Evolutionary conservation across 2,888 invertebrate species (phyloP), one percentile per base, ranked within the genome.

Genomic region (Aromia moschata): DNA sequence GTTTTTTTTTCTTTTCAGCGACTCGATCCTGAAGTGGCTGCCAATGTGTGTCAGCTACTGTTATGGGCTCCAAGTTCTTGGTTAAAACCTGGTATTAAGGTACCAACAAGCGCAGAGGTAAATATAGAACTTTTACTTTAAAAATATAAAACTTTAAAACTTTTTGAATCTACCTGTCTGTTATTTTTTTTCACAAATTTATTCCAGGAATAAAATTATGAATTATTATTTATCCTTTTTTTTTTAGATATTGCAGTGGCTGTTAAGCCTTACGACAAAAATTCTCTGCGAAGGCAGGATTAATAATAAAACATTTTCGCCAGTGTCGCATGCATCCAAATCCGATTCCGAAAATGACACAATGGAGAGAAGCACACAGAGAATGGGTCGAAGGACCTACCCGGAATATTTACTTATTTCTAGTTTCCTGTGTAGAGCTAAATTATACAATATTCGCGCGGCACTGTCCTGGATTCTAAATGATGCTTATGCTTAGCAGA

Each of bases 31-130:
- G 89, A 89, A 72, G 82, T 88, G 60, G 91, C 91, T n/a, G 90
- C 91, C 0, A 91, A 90, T 68, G 83, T 92, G 44, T 85, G 89
- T 74, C 90, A 92, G 73, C 76, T 92, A 61, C 86, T 86, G 71
- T 80, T 92, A 30, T 92, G 91, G 91, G 90, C 89, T 2, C 91
- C 91, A 0, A 88, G 86, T 52, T 76, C 83, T 9, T 91, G 91
- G 91, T 74, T 90, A 0, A 83, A 83, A 63, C 72, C 75, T 11
- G 78, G 75, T 9, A 65, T 77, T 5, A 83, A 85, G 70, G 75
- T 85, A 68, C 89, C 89, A 25, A 83, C 85, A 10, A 87, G 86
- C 71, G 83, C 85, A 53, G 89, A 89, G 80, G 89, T 88, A n/a
- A n/a, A n/a, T n/a, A n/a, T n/a, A n/a, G n/a, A n/a, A n/a, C n/a